Evolutionary conservation across 1,140 invertebrate genomes (phyloP), one percentile per base, ranked within the genome.

Genomic region (Geopemphigus sp.): DNA sequence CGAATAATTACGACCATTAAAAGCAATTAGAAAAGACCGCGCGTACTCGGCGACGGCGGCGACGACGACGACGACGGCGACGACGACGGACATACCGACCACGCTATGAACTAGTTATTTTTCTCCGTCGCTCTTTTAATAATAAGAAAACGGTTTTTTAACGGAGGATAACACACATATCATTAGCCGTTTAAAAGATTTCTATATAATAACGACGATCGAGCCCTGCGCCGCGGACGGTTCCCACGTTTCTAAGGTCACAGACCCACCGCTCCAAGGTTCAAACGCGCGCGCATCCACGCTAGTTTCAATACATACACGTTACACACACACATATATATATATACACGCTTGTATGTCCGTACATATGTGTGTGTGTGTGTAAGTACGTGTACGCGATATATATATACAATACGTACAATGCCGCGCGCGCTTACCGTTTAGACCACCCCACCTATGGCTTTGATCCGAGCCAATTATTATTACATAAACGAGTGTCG

Each of bases 151-250:
- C 74, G 57, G 74, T 78, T 78, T 78, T 76, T 78, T 63, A 78
- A 78, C 45, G 47, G 57, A 78, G n/a, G 57, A 61, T 63, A 61
- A 78, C 74, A 78, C 74, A 78, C 57, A 78, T 78, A 78, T 78
- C 74, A 78, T 78, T 78, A 78, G 57, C 74, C 74, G 57, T 78
- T 78, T 78, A 78, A 78, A 78, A 78, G 57, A 78, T 78, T 78
- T 78, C 57, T 78, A 78, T 78, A 78, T 78, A 78, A 78, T 78
- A 63, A 78, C 74, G 74, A 78, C 74, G 74, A 78, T 63, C 74
- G 74, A 78, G 17, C 57, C 56, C 57, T 63, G 74, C 15, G 74
- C 74, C 74, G 74, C 57, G 74, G 74, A 78, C 74, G 74, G 74
- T 78, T 78, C 74, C 74, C 74, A 78, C 74, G 74, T 78, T 61